Percentiles rank a stretch among this genome's conserved stretches.
Evolutionary conservation across 2,113 vertebrate genomes (phyloP).

Genomic region (Lophochroa leadbeateri): DNA sequence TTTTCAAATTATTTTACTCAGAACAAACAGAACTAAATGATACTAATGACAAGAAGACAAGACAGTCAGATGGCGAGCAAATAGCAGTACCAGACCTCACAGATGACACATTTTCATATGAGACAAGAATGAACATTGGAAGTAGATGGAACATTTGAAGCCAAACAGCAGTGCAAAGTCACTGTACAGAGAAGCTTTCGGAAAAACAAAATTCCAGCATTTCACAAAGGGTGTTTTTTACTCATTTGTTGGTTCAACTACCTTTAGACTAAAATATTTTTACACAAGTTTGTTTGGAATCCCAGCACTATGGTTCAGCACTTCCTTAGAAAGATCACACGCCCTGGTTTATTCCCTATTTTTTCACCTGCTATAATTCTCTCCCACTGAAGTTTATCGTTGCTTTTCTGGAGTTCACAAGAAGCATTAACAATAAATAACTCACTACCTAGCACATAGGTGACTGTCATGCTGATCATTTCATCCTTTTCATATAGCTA

Average conservation of each 20-base stretch:
- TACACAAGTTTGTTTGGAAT: neutral
- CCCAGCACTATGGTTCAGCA: neutral
- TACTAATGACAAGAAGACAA: neutral
- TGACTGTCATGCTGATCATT: neutral
- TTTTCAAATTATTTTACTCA: neutral
- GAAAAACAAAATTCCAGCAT: neutral
- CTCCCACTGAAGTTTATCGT: neutral
- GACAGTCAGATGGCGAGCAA: neutral
- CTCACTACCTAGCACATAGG: neutral
- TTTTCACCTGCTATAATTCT: neutral
- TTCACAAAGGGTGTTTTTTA: neutral
- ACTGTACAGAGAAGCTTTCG: neutral
- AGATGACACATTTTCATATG: constrained; percentile 1
- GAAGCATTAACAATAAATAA: neutral
- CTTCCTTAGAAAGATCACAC: neutral
- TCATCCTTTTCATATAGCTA: neutral
- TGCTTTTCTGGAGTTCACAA: neutral
- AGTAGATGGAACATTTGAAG: constrained; percentile 25
- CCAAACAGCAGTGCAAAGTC: neutral
- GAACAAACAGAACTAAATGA: neutral
- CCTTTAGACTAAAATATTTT: neutral
- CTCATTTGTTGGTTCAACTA: neutral
- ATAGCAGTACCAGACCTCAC: neutral
- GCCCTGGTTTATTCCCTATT: neutral
- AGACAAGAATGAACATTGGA: neutral